phyloP scores from a whole-genome alignment of 1,140 invertebrate species.

The Tetraneura akinire region DNA sequence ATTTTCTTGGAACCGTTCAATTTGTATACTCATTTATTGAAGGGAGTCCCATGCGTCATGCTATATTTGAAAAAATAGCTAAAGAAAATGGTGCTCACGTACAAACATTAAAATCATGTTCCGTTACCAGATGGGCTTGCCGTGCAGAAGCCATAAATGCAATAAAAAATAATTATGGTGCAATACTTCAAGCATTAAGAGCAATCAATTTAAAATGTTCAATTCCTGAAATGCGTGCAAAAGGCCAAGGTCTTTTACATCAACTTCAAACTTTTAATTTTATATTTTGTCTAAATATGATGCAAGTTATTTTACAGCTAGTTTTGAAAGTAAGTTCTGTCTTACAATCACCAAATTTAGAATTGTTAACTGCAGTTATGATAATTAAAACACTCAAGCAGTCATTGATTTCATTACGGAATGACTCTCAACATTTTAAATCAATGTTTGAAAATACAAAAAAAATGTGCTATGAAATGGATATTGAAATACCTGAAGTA shows the following conservation, averaged over 20 bases:
- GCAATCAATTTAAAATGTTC: constrained; percentile 17
- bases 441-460: constrained; percentile 12
- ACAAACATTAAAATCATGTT: constrained; percentile 52
- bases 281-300: constrained; percentile 7
- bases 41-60: too few relatives aligned
- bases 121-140: constrained; percentile 51
- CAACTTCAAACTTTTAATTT: constrained; percentile 52
- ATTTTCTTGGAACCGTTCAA: too few relatives aligned
- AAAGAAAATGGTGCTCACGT: constrained; percentile 49
- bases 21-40: too few relatives aligned
- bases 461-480: constrained; percentile 6
- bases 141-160: constrained; percentile 52
- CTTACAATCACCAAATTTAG: too few relatives aligned
- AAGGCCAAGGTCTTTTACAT: constrained; percentile 50
- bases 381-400: too few relatives aligned
- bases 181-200: constrained; percentile 41
- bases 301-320: not conserved
- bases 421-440: constrained; percentile 5
- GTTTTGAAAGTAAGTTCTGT: constrained; percentile 5
- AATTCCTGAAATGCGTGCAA: constrained; percentile 36
- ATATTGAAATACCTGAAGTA: constrained; percentile 12
- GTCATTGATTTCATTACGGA: not conserved
- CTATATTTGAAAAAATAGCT: constrained; percentile 51
- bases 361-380: too few relatives aligned
- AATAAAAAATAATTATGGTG: constrained; percentile 38